Percentiles rank a stretch among this genome's conserved stretches.
phyloP scores from a whole-genome alignment of 2,888 invertebrate genomes.

The Hypsopygia costalis region DNA sequence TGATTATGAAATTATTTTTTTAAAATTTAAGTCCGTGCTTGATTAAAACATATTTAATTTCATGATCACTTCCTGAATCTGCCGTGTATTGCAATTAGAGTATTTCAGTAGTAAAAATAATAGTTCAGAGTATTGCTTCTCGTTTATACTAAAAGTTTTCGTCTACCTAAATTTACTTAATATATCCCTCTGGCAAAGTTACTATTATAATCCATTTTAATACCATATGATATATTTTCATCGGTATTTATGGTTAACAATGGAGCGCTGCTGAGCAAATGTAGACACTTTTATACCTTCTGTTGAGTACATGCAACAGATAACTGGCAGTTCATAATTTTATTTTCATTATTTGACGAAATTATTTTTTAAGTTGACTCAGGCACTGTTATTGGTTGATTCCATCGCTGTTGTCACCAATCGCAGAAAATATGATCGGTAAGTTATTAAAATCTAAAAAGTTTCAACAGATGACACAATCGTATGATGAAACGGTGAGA shows the following conservation, averaged over 20 bases:
- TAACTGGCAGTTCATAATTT: no score
- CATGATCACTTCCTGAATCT: conserved; percentile 40
- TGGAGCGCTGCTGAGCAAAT: no score
- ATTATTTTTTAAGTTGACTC: no score
- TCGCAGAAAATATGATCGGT: no score
- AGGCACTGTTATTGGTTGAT: no score
- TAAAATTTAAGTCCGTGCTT: not conserved
- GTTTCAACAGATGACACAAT: no score
- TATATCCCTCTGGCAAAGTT: conserved; percentile 74
- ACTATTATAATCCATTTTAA: conserved; percentile 36
- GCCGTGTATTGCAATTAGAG: conserved; percentile 52
- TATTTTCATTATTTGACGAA: no score
- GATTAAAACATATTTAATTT: conserved; percentile 5
- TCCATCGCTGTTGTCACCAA: no score
- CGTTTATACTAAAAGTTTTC: conserved; percentile 76
- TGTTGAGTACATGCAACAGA: no score
- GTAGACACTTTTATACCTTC: no score
- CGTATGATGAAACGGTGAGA: no score
- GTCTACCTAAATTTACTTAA: conserved; percentile 68
- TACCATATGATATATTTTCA: conserved; percentile 28
- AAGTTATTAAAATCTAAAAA: no score
- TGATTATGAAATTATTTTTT: conserved; percentile 15
- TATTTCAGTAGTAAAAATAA: conserved; percentile 72
- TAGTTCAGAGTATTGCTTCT: conserved; percentile 78
- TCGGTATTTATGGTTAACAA: conserved; percentile 19